Conservation (phyloP, 1,140 invertebrate species). For the Cardiocondyla obscurior region DNA sequence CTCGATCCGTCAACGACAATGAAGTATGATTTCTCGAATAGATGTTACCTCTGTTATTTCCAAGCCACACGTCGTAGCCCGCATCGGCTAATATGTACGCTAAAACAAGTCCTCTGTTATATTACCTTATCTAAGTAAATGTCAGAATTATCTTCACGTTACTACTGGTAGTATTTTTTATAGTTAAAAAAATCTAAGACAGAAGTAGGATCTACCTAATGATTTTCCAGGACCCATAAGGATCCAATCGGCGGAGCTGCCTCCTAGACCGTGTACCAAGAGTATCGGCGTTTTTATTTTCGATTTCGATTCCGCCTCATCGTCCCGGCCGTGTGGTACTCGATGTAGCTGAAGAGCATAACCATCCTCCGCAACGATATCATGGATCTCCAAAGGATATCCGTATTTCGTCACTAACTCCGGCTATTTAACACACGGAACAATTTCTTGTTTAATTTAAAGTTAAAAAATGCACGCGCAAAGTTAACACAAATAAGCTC, state of each 20-base stretch:
- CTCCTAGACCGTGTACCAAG: slow-evolving; percentile 90
- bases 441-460: not conserved
- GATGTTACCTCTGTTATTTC: slow-evolving; percentile 88
- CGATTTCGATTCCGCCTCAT: slow-evolving; percentile 59
- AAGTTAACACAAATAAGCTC: not conserved
- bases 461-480: too few relatives aligned
- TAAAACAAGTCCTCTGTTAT: slow-evolving; percentile 65
- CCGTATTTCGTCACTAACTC: slow-evolving; percentile 86
- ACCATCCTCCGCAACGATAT: slow-evolving; percentile 84
- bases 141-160: not conserved
- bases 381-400: slow-evolving; percentile 88
- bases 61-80: slow-evolving; percentile 90
- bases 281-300: slow-evolving; percentile 85
- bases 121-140: slow-evolving; percentile 66
- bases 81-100: slow-evolving; percentile 85
- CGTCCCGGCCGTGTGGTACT: slow-evolving; percentile 85
- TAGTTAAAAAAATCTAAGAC: not conserved
- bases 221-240: slow-evolving; percentile 87
- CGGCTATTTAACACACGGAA: slow-evolving; percentile 81
- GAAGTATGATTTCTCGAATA: slow-evolving; percentile 83
- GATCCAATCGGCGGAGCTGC: slow-evolving; percentile 90
- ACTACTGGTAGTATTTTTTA: not conserved
- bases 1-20: slow-evolving; percentile 24
- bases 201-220: slow-evolving; percentile 82
- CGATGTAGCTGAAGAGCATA: slow-evolving; percentile 86